Conservation (phyloP, 2,113 vertebrate genomes). For the Salminus brasiliensis region DNA sequence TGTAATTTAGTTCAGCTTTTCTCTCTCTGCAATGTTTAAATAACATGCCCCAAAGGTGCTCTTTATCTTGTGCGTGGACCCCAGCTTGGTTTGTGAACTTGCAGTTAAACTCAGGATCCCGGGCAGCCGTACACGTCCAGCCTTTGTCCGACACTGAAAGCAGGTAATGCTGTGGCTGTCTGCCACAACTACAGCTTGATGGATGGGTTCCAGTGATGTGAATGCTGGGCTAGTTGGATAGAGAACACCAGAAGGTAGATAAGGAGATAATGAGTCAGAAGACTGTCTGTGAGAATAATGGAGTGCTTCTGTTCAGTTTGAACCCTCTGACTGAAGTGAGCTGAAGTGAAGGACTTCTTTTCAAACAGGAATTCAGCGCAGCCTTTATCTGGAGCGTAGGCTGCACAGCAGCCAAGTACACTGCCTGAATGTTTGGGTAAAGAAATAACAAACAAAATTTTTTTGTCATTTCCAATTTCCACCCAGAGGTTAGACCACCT, state of each 20-base stretch:
- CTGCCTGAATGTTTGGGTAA: too few species aligned
- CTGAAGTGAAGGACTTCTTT: constrained; percentile 22
- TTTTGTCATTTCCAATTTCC: too few species aligned
- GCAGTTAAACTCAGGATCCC: constrained; percentile 58
- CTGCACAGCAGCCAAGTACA: not conserved
- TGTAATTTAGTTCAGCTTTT: not conserved
- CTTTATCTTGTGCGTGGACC: not conserved
- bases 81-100: constrained; percentile 60
- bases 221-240: constrained; percentile 32
- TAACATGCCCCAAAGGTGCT: not conserved
- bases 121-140: constrained; percentile 42
- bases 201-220: constrained; percentile 55
- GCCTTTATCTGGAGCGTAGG: not conserved
- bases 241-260: constrained; percentile 46
- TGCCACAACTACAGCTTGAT: constrained; percentile 57
- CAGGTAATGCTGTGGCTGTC: constrained; percentile 43
- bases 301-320: constrained; percentile 26
- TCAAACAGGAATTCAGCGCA: not conserved
- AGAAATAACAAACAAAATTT: too few species aligned
- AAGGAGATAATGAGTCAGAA: constrained; percentile 39
- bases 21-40: not conserved
- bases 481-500: too few species aligned
- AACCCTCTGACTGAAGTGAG: constrained; percentile 17
- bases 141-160: constrained; percentile 57
- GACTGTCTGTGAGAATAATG: constrained; percentile 44